Conservation (phyloP, 2,797 vertebrate genomes). For the Microtus californicus region DNA sequence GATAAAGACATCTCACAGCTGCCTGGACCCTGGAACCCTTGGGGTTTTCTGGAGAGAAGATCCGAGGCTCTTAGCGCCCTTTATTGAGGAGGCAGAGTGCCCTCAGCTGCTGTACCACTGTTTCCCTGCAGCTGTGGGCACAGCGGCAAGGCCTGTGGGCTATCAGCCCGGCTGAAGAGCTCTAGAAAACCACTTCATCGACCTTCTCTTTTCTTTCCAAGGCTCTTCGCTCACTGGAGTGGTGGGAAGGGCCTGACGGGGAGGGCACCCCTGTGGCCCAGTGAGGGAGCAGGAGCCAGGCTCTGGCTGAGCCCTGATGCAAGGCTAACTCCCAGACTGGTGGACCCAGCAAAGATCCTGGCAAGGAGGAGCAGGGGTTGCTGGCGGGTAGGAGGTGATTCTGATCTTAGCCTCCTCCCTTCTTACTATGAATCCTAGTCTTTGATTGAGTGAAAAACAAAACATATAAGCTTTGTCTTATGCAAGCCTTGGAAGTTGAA, state of each 20-base stretch:
- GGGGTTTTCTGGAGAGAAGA: background rate
- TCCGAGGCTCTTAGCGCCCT: fast-evolving
- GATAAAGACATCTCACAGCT: background rate
- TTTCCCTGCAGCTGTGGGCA: slow-evolving; percentile 22
- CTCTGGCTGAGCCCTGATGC: background rate
- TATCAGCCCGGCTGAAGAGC: background rate
- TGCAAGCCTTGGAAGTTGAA: background rate
- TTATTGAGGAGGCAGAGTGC: background rate
- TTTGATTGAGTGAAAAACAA: background rate
- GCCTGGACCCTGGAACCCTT: background rate
- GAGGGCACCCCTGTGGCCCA: background rate
- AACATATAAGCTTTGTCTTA: fast-evolving
- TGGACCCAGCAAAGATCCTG: background rate
- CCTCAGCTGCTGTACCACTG: background rate
- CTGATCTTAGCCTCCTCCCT: background rate
- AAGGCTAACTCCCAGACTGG: background rate
- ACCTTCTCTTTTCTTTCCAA: slow-evolving; percentile 60
- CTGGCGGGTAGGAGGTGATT: fast-evolving
- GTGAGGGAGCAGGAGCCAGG: background rate
- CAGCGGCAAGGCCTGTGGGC: slow-evolving; percentile 22
- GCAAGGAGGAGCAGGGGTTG: too few relatives aligned
- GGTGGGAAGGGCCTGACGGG: background rate
- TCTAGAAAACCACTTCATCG: background rate
- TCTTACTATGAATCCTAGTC: background rate
- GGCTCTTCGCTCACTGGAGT: slow-evolving; percentile 40